Conservation (phyloP, 1,140 invertebrate genomes). For the Dendroctonus ponderosae region DNA sequence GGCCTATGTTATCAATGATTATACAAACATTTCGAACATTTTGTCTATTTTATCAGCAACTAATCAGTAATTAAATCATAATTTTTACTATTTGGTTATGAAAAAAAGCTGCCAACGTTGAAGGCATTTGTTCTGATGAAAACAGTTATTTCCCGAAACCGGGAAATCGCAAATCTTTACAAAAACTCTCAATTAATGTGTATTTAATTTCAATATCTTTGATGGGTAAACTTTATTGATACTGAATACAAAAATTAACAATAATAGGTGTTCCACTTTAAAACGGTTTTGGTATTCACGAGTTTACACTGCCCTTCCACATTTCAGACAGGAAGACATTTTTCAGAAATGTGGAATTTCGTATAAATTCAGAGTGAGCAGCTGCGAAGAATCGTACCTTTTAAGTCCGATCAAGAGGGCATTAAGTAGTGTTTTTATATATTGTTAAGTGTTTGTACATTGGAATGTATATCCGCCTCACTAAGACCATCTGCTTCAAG, state of each 20-base stretch:
- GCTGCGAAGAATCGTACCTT: slow-evolving; percentile 21
- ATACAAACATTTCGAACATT: no score
- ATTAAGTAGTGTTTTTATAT: slow-evolving; percentile 29
- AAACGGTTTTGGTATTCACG: neutral
- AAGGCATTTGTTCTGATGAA: neutral
- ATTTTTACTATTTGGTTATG: no score
- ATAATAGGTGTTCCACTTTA: no score
- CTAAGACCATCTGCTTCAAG: slow-evolving; percentile 14
- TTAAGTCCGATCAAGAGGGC: slow-evolving; percentile 32
- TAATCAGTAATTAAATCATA: no score
- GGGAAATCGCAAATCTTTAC: no score
- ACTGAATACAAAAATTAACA: no score
- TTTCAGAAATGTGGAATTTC: slow-evolving; percentile 33
- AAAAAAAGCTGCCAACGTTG: neutral
- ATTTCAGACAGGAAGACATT: slow-evolving; percentile 32
- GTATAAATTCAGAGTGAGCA: slow-evolving; percentile 15
- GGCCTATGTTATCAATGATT: no score
- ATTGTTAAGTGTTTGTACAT: slow-evolving; percentile 21
- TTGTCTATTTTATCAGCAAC: no score
- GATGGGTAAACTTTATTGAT: no score
- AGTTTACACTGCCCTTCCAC: slow-evolving; percentile 9
- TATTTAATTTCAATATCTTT: no score
- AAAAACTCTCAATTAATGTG: neutral
- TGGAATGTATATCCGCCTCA: slow-evolving; percentile 18
- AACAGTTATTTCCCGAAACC: neutral